Base-by-base conservation (phyloP, 2,888 invertebrate species). In the Chrysopilus asiliformis region DNA sequence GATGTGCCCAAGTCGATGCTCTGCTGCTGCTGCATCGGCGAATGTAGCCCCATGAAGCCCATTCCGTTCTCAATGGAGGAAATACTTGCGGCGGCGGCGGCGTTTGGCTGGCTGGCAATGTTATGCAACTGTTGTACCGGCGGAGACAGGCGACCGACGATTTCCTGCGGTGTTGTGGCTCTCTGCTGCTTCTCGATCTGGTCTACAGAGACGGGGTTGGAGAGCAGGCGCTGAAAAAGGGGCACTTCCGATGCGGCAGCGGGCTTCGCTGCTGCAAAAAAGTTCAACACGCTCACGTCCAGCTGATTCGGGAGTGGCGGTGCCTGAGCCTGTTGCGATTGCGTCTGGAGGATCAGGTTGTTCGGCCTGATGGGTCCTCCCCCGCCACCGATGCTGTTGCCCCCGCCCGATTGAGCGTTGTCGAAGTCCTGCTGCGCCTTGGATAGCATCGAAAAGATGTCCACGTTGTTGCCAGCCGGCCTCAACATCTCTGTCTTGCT, bases 401-500 rank as follows among this genome's bases (percentile, higher is more conserved):
- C 9, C 43, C 33, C 8, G 57, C 56, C 22, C 56, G 53, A n/a
- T 41, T 46, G 16, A 47, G 53, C n/a, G 53, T 47, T 77, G 57
- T 84, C 82, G 56, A 79, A 86, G 55, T 87, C 85, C 55, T 87
- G 81, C 56, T 90, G 89, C 4, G 91, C 91, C 61, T 83, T 85
- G 38, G 80, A 82, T 42, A 91, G 66, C 83, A 91, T 83, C 53
- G 81, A 79, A 57, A 87, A 82, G 58, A 84, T 82, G 53, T 82
- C 80, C 15, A 79, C 72, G 34, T 68, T 67, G 42, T 53, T 44
- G 10, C 25, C 34, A 34, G 24, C 37, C 38, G 14, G 30, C 16
- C 32, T 36, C 24, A 34, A 32, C 36, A 38, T 36, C 8, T 39
- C 42, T 19, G 16, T 33, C 16, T 44, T 42, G 40, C 22, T 37